Base-by-base conservation (phyloP, 1,140 invertebrate species). In the Zophobas morio region DNA sequence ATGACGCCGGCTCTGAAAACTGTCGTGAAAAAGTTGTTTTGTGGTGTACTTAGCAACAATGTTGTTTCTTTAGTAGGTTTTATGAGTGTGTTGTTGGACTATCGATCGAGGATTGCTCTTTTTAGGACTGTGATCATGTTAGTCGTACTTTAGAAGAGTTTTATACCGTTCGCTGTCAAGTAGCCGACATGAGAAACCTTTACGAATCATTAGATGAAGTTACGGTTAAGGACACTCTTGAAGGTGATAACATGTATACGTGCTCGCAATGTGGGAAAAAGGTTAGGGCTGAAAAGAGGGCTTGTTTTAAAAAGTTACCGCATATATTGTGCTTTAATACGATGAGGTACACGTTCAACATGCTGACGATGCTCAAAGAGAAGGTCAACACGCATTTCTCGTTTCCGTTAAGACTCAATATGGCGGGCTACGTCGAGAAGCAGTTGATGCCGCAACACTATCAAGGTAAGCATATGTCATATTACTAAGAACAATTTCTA, bases 301-400 rank as follows among this genome's bases (percentile, higher is more conserved):
- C 96, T 0, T 98, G 97, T 86, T 98, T 98, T 83, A 98, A 97
- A 83, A 96, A 96, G 82, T 86, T 99, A 6, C 97, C 97, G 0
- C 93, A 95, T 74, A 98, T 98, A 77, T 86, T 99, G 8, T 98
- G 96, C 84, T 98, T 98, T 84, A 99, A 99, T 85, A 99, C 97
- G 0, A 98, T 99, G 96, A 90, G 97, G n/a, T 99, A 98, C 81
- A 97, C 96, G 0, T 99, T 98, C 85, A 98, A 98, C 86, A 98
- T 98, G 96, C 90, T 97, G 0, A 98, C 97, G 0, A 98, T 98
- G 96, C 89, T 96, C 5, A 98, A 98, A 84, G 97, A 99, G 86
- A 99, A 98, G 86, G 96, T 98, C 0, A 98, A 98, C 86, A 98
- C 96, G 0, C 96, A 98, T 84, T 99, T 98, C 85, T 98, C 96